These are phyloP conservation scores for Muscicapa striata DNA, from an alignment of 2,797 vertebrate species.

Conservation along the genomic window DNA sequence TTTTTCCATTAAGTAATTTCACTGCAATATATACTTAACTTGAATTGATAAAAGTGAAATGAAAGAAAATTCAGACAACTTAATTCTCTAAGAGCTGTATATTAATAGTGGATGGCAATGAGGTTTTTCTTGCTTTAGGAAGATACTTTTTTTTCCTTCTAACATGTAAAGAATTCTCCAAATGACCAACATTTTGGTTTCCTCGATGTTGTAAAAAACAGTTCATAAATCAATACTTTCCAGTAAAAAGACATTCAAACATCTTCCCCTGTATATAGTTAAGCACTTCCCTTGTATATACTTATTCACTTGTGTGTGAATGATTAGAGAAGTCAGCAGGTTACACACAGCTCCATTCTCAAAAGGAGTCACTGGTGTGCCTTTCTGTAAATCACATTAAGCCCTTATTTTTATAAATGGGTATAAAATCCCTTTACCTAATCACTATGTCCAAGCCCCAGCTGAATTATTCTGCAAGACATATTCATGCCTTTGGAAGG, in stretches of 20 bases:
- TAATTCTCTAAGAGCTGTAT: neutral
- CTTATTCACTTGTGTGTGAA: neutral
- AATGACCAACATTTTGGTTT: neutral
- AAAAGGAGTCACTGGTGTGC: neutral
- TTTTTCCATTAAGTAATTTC: neutral
- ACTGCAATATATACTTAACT: neutral
- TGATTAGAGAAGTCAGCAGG: neutral
- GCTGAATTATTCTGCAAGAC: neutral
- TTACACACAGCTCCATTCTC: neutral
- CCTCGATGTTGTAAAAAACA: neutral
- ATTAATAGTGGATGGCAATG: neutral
- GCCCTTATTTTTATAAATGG: neutral
- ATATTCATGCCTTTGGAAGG: neutral
- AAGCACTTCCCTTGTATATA: neutral
- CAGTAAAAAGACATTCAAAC: neutral
- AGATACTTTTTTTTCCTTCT: neutral
- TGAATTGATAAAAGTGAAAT: neutral
- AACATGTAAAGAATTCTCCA: neutral
- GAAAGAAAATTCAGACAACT: neutral
- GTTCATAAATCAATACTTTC: neutral
- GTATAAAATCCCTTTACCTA: neutral
- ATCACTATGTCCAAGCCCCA: neutral
- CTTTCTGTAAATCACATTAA: neutral
- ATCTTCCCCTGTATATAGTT: neutral
- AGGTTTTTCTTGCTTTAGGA: neutral